Evolutionary conservation across 2,113 vertebrate species (phyloP).

Genomic region (Varanus salvator): DNA sequence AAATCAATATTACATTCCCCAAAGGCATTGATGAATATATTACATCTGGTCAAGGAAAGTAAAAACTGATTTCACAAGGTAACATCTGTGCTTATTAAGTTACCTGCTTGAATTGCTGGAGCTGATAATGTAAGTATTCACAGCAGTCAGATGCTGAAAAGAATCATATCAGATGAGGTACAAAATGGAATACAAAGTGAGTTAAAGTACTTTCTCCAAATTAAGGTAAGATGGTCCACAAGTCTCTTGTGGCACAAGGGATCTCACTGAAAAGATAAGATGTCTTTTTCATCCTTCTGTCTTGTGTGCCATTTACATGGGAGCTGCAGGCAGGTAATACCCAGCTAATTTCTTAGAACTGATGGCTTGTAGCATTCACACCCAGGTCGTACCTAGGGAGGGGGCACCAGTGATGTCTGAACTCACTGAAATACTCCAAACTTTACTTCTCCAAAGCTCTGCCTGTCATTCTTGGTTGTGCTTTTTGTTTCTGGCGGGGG

Average conservation of each 20-base stretch:
- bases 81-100: constrained; percentile 39
- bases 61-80: not conserved
- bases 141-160: constrained; percentile 12
- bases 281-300: not conserved
- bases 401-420: too few species aligned
- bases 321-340: not conserved
- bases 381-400: not conserved
- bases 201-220: constrained; percentile 32
- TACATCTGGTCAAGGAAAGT: constrained; percentile 1
- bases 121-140: constrained; percentile 29
- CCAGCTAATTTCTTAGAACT: not conserved
- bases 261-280: not conserved
- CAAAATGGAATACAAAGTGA: not conserved
- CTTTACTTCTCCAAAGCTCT: too few species aligned
- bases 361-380: not conserved
- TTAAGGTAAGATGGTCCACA: constrained; percentile 25
- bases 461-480: too few species aligned
- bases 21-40: constrained; percentile 37
- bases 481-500: too few species aligned
- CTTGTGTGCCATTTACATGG: constrained; percentile 9
- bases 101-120: constrained; percentile 25
- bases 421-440: too few species aligned
- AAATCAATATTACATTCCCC: constrained; percentile 45
- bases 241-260: not conserved
- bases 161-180: not conserved